phyloP scores from a whole-genome alignment of 2,888 invertebrate genomes.

The Drosophila borealis region DNA sequence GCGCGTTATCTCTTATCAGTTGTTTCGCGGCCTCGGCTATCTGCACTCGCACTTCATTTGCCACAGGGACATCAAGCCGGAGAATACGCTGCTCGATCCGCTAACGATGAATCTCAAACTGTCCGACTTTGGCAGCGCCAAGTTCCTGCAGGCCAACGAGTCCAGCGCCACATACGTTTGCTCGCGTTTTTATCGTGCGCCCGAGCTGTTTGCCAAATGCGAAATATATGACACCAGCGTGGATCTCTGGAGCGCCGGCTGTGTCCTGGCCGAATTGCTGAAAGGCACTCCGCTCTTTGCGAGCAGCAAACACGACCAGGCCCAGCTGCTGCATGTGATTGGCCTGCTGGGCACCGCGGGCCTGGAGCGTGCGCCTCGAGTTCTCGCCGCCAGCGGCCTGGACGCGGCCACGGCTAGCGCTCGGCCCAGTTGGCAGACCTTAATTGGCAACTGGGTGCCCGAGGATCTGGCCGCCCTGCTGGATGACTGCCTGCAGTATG shows the following conservation, averaged over 20 bases:
- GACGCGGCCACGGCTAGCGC: slow-evolving; percentile 87
- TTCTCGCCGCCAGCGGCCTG: slow-evolving; percentile 11
- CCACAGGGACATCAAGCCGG: slow-evolving; percentile 99
- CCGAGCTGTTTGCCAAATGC: slow-evolving; percentile 99
- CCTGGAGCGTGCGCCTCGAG: slow-evolving; percentile 88
- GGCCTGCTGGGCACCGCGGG: slow-evolving; percentile 99
- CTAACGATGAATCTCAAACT: slow-evolving; percentile 98
- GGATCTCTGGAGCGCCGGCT: slow-evolving; percentile 99
- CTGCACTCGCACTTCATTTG: slow-evolving; percentile 99
- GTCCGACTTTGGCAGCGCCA: slow-evolving; percentile 99
- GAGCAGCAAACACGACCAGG: slow-evolving; percentile 96
- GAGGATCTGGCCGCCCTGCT: slow-evolving; percentile 95
- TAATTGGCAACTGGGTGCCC: slow-evolving; percentile 94
- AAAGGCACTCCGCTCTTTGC: slow-evolving; percentile 99
- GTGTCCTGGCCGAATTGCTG: slow-evolving; percentile 98
- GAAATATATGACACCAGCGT: slow-evolving; percentile 97
- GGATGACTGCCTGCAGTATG: slow-evolving; percentile 97
- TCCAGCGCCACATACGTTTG: slow-evolving; percentile 99
- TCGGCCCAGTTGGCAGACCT: slow-evolving; percentile 99
- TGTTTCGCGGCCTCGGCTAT: slow-evolving; percentile 99
- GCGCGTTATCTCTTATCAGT: slow-evolving; percentile 99
- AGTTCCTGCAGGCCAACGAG: slow-evolving; percentile 96
- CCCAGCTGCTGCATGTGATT: slow-evolving; percentile 99
- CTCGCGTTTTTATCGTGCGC: slow-evolving; percentile 98
- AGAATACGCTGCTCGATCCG: slow-evolving; percentile 98